Evolutionary conservation across 1,140 invertebrate species (phyloP), one percentile per base, ranked within the genome.

Genomic region (Drosophila arawakana): DNA sequence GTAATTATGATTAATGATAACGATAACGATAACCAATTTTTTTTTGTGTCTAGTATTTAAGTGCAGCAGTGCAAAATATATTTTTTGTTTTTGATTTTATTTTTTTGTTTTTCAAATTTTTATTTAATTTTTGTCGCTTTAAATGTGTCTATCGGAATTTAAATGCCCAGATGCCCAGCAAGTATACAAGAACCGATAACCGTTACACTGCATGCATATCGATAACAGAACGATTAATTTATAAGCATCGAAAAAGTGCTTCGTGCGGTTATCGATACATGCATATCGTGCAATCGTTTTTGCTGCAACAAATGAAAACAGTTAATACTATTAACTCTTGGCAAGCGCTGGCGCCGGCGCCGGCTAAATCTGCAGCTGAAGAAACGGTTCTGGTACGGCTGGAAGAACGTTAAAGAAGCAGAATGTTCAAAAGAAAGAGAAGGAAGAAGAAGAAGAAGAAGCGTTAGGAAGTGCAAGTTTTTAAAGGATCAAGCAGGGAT

Each of bases 261-360:
- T 30, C 18, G 1, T 21, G 18, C 18, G 2, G 2, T 5, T 30
- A 30, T 30, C 25, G 39, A 59, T 59, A 50, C 15, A 4, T 49
- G 43, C 15, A 25, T 50, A 25, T 75, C 73, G 46, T 74, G 67
- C 70, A 71, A 58, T 74, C 62, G 62, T 65, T 79, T 41, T 37
- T 73, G 67, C 61, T 61, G 61, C 63, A 63, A 58, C 67, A 35
- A 65, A 55, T 15, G 47, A 15, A 55, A 35, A 18, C 25, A 52
- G 37, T 15, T 25, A 44, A 57, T 37, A 60, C 25, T 37, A 44
- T 39, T 35, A 30, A 58, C 60, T 75, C 75, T 82, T 82, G 79
- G 81, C 81, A 85, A 86, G 81, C 78, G 81, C 81, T 82, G 82
- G 82, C 82, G 81, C 81, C 81, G 82, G 82, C 82, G 82, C 81